Conservation (phyloP, 1,140 invertebrate genomes). For the Chironomus tepperi region DNA sequence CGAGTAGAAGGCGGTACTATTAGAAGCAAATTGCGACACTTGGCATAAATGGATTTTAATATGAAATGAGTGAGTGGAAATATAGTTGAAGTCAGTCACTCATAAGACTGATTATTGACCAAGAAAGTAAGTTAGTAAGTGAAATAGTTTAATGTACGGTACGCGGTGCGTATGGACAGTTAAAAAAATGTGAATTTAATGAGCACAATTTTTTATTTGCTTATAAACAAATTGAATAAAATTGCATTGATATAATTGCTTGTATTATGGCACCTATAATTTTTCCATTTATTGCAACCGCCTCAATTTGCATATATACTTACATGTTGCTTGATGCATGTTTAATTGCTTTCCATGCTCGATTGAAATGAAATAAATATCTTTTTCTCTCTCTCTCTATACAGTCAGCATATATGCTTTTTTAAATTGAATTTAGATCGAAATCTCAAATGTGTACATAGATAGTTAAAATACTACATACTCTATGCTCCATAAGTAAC, state of each 20-base stretch:
- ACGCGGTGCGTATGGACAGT: not conserved
- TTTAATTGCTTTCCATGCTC: not conserved
- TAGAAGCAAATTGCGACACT: slow-evolving; percentile 6
- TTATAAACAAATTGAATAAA: slow-evolving; percentile 15
- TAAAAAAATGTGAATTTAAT: slow-evolving; percentile 3
- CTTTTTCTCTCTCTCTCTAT: no score
- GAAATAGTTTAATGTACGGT: no score
- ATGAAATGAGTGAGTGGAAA: not conserved
- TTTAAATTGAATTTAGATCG: no score
- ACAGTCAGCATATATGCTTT: no score
- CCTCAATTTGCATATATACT: not conserved
- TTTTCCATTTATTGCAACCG: not conserved
- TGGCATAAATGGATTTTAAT: slow-evolving; percentile 1
- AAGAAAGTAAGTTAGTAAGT: not conserved
- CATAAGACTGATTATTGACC: not conserved
- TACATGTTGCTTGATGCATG: slow-evolving; percentile 1
- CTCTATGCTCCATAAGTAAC: no score
- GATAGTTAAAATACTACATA: no score
- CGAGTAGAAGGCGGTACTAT: not conserved
- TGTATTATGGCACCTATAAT: slow-evolving; percentile 7
- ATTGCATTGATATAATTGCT: not conserved
- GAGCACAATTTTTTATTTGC: not conserved
- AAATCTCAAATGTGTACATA: no score
- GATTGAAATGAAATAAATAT: not conserved
- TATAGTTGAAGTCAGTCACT: not conserved